These are phyloP conservation scores for Sarcophilus harrisii DNA, from an alignment of 2,797 vertebrate species.

Conservation along the genomic window DNA sequence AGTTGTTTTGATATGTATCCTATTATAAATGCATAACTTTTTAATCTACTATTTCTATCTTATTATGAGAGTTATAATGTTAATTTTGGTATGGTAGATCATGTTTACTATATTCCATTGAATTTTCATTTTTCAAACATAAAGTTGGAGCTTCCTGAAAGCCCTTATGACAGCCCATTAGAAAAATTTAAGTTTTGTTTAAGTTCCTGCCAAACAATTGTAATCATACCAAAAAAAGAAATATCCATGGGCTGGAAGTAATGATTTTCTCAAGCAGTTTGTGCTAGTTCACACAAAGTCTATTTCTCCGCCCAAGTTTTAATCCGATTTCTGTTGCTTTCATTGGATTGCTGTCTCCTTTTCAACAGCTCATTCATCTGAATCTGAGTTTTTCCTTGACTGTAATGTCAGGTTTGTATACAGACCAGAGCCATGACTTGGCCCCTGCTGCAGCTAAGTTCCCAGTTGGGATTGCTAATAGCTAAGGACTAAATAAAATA, in stretches of 20 bases:
- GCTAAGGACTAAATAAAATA: not conserved
- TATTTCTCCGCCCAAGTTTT: conserved; percentile 35
- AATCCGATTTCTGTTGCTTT: conserved; percentile 36
- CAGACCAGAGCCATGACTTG: not conserved
- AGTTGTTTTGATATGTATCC: conserved; percentile 56
- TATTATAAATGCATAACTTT: conserved; percentile 37
- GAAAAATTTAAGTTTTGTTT: conserved; percentile 53
- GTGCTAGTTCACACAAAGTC: conserved; percentile 7
- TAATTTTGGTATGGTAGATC: conserved; percentile 54
- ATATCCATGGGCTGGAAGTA: not conserved
- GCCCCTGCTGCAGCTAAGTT: not conserved
- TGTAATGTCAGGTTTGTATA: not conserved
- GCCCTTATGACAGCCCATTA: not conserved
- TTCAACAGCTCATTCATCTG: conserved; percentile 36
- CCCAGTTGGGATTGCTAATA: conserved; percentile 4
- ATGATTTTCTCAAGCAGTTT: not conserved
- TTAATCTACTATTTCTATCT: conserved; percentile 70
- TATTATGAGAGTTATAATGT: conserved; percentile 60
- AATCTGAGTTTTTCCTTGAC: conserved; percentile 3
- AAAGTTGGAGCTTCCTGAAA: conserved; percentile 54
- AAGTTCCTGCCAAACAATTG: conserved; percentile 36
- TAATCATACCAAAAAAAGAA: not conserved
- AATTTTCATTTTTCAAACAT: conserved; percentile 60
- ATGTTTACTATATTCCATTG: conserved; percentile 47
- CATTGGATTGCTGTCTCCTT: not conserved